Conservation (phyloP, 1,140 invertebrate species). For the Homarus americanus region DNA sequence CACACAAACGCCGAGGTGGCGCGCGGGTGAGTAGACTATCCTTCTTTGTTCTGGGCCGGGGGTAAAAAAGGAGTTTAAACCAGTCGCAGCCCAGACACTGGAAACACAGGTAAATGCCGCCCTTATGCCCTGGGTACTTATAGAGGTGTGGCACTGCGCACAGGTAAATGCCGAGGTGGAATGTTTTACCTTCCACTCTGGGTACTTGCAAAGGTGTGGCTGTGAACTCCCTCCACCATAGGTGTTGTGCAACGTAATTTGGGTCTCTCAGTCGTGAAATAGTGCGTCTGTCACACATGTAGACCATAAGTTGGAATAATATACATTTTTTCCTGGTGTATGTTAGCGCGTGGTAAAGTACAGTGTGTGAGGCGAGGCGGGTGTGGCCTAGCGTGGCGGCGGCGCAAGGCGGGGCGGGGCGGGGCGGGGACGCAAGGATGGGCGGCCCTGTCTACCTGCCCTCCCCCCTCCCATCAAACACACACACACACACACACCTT, state of each 20-base stretch:
- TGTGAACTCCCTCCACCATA: too few relatives aligned
- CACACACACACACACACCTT: not conserved
- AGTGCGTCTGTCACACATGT: too few relatives aligned
- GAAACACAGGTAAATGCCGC: not conserved
- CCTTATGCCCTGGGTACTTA: conserved; percentile 6
- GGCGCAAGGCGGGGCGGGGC: too few relatives aligned
- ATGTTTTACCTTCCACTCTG: not conserved
- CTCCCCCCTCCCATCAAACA: not conserved
- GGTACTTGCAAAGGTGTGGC: not conserved
- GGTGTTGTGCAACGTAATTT: too few relatives aligned
- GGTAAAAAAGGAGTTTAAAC: not conserved
- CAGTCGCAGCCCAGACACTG: not conserved
- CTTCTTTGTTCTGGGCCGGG: not conserved
- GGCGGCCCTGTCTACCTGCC: too few relatives aligned
- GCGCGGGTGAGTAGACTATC: not conserved
- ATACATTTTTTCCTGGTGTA: too few relatives aligned
- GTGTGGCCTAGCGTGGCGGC: too few relatives aligned
- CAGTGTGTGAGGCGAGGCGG: too few relatives aligned
- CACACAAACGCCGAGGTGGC: not conserved
- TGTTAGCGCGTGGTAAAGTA: too few relatives aligned
- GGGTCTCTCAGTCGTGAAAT: too few relatives aligned
- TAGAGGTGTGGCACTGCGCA: not conserved
- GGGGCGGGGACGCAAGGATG: too few relatives aligned
- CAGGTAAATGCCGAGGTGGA: not conserved
- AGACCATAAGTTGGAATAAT: too few relatives aligned